These are phyloP conservation scores for Cirrhinus mrigala DNA, from an alignment of 2,797 vertebrate genomes.

Conservation along the genomic window DNA sequence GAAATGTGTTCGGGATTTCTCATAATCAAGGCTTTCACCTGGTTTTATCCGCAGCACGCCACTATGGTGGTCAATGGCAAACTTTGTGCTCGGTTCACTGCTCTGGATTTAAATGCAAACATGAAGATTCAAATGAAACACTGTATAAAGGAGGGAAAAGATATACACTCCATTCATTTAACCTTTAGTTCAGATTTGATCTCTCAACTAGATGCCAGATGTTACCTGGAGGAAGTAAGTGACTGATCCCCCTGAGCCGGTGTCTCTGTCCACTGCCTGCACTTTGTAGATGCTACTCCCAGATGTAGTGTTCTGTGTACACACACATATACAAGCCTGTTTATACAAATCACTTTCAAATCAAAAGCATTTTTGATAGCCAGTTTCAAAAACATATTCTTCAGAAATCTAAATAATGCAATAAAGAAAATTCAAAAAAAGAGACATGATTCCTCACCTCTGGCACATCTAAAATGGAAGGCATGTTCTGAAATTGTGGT, in stretches of 20 bases:
- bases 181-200: background rate
- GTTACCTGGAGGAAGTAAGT: slow-evolving; percentile 93
- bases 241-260: slow-evolving; percentile 93
- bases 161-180: slow-evolving; percentile 16
- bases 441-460: slow-evolving; percentile 81
- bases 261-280: slow-evolving; percentile 90
- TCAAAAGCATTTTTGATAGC: background rate
- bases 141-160: background rate
- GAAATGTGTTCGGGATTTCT: slow-evolving; percentile 89
- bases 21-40: slow-evolving; percentile 87
- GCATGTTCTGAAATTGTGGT: slow-evolving; percentile 90
- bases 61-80: slow-evolving; percentile 88
- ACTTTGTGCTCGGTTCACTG: slow-evolving; percentile 75
- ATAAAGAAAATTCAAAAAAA: background rate
- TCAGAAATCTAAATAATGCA: background rate
- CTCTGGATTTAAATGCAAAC: slow-evolving; percentile 71
- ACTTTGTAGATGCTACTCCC: slow-evolving; percentile 90
- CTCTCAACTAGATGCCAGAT: background rate
- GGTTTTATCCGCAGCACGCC: slow-evolving; percentile 89
- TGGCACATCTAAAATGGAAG: slow-evolving; percentile 85
- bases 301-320: slow-evolving; percentile 79
- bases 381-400: background rate
- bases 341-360: background rate
- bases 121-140: slow-evolving; percentile 17
- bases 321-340: slow-evolving; percentile 22